Base-by-base conservation (phyloP, 2,888 invertebrate species). In the Sclerodermus sp. region DNA sequence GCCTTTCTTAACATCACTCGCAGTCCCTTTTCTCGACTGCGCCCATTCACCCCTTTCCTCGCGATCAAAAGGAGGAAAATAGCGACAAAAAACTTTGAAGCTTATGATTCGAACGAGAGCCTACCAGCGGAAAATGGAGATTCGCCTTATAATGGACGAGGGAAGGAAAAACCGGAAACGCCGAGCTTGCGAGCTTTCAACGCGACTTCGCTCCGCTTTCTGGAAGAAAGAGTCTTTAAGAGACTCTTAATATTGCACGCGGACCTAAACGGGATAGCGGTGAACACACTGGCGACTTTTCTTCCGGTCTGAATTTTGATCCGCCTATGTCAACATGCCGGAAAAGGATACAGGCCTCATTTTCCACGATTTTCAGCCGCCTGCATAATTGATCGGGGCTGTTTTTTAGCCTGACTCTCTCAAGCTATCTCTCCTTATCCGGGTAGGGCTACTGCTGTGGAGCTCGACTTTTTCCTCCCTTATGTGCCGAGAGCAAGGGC, bases 351-450 rank as follows among this genome's bases (percentile, higher is more conserved):
- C 23, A 5, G 23, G 8, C 8, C 23, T 23, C 23, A 5, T 47
- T 51, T 51, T 49, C 53, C 51, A 40, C 49, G 51, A 51, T 53
- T 44, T 23, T 44, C 45, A 34, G 36, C 38, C 53, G 30, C 16
- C 38, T 62, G 42, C 57, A 62, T 62, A 60, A 62, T 62, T 62
- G 51, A 62, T 51, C 50, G 36, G 9, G 30, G 34, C 45, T 45
- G 61, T 62, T 55, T 59, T 42, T 44, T 43, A 51, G 42, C 38
- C 39, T n/a, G n/a, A n/a, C n/a, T n/a, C n/a, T n/a, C n/a, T n/a
- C n/a, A n/a, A n/a, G n/a, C n/a, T n/a, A n/a, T n/a, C n/a, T n/a
- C n/a, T n/a, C n/a, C n/a, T n/a, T n/a, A n/a, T n/a, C n/a, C n/a
- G n/a, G n/a, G n/a, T n/a, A n/a, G n/a, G n/a, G n/a, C n/a, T n/a